Percentiles rank a stretch among this genome's conserved stretches.
These are phyloP conservation scores for Platycheirus rosarum DNA, from an alignment of 2,888 invertebrate genomes.

Conservation along the genomic window DNA sequence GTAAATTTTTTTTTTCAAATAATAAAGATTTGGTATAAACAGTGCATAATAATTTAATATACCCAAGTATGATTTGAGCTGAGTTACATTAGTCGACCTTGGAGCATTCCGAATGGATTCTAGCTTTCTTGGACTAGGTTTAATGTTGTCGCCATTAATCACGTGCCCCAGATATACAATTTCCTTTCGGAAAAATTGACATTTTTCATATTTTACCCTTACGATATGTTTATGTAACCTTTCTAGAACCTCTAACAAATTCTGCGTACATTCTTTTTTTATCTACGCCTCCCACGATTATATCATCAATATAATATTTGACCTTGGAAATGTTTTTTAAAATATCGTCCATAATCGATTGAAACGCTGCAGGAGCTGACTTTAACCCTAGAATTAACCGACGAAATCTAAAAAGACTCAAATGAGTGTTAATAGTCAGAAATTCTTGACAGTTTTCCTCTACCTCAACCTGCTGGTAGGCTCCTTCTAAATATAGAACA, in stretches of 20 bases:
- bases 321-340: conserved; percentile 5
- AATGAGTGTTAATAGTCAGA: conserved; percentile 40
- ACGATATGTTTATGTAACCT: neutral
- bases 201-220: neutral
- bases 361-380: too few species aligned
- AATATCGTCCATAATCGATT: conserved; percentile 45
- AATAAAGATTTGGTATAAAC: conserved; percentile 6
- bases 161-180: conserved; percentile 5
- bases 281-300: conserved; percentile 12
- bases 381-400: conserved; percentile 24
- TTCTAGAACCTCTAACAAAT: neutral
- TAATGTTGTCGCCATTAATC: neutral
- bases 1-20: neutral
- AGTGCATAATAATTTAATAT: conserved; percentile 13
- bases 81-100: neutral
- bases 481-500: conserved; percentile 34
- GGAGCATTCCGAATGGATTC: conserved; percentile 19
- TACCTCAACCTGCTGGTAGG: conserved; percentile 35
- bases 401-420: conserved; percentile 18
- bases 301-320: too few species aligned
- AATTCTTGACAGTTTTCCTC: conserved; percentile 14
- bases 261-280: neutral
- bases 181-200: neutral
- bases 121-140: conserved; percentile 1
- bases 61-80: conserved; percentile 14